These are phyloP conservation scores for Drosophila leonis DNA, from an alignment of 2,888 invertebrate species.

Conservation along the genomic window DNA sequence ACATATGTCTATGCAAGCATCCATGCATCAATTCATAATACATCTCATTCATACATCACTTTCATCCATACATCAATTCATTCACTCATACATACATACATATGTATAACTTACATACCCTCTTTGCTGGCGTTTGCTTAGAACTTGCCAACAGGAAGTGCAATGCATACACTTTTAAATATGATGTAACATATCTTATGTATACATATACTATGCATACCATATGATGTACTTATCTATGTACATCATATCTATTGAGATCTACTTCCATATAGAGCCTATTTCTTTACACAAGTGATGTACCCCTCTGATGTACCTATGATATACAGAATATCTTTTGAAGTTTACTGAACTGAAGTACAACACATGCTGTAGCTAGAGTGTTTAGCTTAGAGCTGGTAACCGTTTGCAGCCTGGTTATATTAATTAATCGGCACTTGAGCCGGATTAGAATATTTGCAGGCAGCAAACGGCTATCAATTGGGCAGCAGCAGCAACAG, in stretches of 20 bases:
- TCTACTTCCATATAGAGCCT: no score
- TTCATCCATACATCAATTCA: not conserved
- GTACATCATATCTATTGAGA: not conserved
- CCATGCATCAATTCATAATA: not conserved
- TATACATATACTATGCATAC: not conserved
- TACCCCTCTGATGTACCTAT: not conserved
- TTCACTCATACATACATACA: not conserved
- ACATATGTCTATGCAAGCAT: not conserved
- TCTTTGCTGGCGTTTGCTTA: no score
- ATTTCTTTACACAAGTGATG: not conserved
- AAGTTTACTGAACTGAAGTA: no score
- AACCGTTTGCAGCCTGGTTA: not conserved
- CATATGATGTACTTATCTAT: not conserved
- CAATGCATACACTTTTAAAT: not conserved
- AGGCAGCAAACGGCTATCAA: constrained; percentile 37
- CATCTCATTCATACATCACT: not conserved
- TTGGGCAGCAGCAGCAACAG: constrained; percentile 50
- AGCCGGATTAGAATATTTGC: constrained; percentile 66
- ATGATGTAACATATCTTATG: not conserved
- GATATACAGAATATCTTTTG: not conserved
- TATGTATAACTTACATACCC: no score
- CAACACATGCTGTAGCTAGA: not conserved
- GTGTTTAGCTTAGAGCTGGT: not conserved
- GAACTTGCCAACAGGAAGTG: no score
- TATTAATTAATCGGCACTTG: constrained; percentile 61